Evolutionary conservation across 2,888 invertebrate genomes (phyloP).

Genomic region (Neoaliturus tenellus): DNA sequence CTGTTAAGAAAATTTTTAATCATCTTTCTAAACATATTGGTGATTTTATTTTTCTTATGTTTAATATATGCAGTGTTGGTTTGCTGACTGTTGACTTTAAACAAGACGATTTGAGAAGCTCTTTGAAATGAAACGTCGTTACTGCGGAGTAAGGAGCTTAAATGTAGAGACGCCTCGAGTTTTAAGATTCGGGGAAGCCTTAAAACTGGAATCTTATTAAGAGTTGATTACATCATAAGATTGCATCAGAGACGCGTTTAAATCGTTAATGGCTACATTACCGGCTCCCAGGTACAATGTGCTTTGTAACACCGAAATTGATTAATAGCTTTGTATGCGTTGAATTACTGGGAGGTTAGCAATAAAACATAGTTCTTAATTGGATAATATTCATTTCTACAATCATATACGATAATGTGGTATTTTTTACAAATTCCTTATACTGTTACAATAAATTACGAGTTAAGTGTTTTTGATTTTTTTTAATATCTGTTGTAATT

Average conservation of each 20-base stretch:
- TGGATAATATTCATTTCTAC: too few relatives aligned
- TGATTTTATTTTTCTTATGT: neutral
- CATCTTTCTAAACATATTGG: too few relatives aligned
- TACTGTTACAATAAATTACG: too few relatives aligned
- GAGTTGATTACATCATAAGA: neutral
- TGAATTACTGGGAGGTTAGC: too few relatives aligned
- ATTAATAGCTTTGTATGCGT: too few relatives aligned
- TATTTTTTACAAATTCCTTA: too few relatives aligned
- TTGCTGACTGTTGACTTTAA: neutral
- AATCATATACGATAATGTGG: too few relatives aligned
- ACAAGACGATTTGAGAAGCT: neutral
- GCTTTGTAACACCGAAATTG: too few relatives aligned
- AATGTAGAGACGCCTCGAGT: neutral
- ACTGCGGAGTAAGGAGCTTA: neutral
- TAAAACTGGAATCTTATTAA: slow-evolving; percentile 4
- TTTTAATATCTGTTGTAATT: too few relatives aligned
- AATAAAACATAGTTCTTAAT: too few relatives aligned
- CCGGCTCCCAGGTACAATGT: neutral
- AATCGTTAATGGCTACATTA: neutral
- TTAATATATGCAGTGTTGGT: neutral
- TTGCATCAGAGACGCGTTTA: neutral
- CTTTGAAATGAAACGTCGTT: neutral
- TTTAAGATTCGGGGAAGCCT: slow-evolving; percentile 24
- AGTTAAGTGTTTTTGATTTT: too few relatives aligned
- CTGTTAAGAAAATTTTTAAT: too few relatives aligned